A percentile compares a stretch with the other conserved stretches of the same genome.
Evolutionary conservation across 2,113 vertebrate species (phyloP).

Genomic region (Thamnophis sirtalis): DNA sequence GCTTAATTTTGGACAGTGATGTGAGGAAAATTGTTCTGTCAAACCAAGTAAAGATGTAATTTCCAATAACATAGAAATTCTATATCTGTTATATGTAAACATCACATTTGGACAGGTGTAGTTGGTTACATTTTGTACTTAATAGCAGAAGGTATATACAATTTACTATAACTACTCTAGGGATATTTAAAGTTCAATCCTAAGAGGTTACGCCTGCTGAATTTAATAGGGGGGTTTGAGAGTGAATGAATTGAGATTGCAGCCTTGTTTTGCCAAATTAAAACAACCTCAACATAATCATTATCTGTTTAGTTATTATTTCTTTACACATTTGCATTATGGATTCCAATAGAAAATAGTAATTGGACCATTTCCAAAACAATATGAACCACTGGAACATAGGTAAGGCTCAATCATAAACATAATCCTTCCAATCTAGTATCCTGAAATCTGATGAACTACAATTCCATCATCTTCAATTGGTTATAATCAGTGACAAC

Average conservation of each 20-base stretch:
- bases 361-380: neutral
- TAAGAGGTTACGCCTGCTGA: neutral
- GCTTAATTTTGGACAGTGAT: neutral
- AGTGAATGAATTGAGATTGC: neutral
- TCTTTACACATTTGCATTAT: neutral
- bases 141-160: neutral
- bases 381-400: neutral
- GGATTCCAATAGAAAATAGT: neutral
- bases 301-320: neutral
- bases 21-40: neutral
- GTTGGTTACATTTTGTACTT: neutral
- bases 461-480: neutral
- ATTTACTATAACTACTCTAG: neutral
- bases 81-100: neutral
- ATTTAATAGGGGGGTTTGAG: neutral
- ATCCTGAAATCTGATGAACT: neutral
- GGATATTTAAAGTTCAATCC: neutral
- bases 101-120: neutral
- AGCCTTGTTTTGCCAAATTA: neutral
- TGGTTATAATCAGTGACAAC: neutral
- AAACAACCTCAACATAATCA: neutral
- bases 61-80: neutral
- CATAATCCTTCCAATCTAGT: neutral
- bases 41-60: neutral
- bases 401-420: neutral